Percentiles rank a stretch among this genome's conserved stretches.
Evolutionary conservation across 2,113 vertebrate genomes (phyloP).

Genomic region (Plecotus auritus): DNA sequence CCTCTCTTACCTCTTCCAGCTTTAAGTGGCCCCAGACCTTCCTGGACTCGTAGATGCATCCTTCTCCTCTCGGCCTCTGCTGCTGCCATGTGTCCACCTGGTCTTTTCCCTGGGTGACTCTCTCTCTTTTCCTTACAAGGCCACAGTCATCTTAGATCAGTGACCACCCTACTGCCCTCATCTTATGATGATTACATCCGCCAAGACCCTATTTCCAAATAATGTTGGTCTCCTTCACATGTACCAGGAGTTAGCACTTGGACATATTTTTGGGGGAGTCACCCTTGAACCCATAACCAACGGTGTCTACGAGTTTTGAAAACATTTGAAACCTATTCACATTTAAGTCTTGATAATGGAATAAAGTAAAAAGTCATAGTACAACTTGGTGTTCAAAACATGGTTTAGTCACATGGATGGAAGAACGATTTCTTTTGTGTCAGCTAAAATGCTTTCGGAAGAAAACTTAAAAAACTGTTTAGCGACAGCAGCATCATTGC

Average conservation of each 20-base stretch:
- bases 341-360: not conserved
- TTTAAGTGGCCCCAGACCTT: no score
- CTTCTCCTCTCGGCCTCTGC: no score
- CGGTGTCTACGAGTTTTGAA: not conserved
- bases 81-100: accelerated
- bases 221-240: not conserved
- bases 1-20: not conserved
- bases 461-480: not conserved
- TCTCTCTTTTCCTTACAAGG: not conserved
- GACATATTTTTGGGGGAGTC: not conserved
- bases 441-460: not conserved
- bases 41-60: no score
- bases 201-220: not conserved
- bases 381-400: not conserved
- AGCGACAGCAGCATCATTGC: not conserved
- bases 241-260: not conserved
- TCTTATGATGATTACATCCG: not conserved
- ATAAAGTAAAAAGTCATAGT: not conserved
- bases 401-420: accelerated
- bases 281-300: not conserved
- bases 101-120: not conserved
- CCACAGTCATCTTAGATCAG: not conserved
- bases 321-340: not conserved
- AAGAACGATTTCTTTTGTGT: not conserved
- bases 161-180: not conserved